Evolutionary conservation across 2,797 vertebrate species (phyloP), one percentile per base, ranked within the genome.

Genomic region (Neoniphon sammara): DNA sequence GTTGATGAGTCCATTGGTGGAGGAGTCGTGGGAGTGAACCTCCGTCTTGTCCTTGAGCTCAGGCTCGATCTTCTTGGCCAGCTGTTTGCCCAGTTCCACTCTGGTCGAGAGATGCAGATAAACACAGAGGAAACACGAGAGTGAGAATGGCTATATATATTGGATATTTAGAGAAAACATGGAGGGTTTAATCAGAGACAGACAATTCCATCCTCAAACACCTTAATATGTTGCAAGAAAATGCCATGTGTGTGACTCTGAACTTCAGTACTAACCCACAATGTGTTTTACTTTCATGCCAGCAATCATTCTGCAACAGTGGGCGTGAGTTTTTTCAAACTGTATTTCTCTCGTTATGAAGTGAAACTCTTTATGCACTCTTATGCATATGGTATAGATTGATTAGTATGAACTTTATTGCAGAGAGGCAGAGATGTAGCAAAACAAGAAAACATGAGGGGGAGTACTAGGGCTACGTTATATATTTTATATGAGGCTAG

Each of bases 51-150:
- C 94, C 20, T 95, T 94, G 76, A 99, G 94, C 78, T 99, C 98
- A 0, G 97, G 96, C 80, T 99, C 98, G 4, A 99, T 99, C 89
- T 97, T 96, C 94, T 99, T 99, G 17, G 96, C 97, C 81, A 99
- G 92, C 82, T 98, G 97, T 81, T 99, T 99, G 56, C 98, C 98
- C 77, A 99, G 95, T 80, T 99, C 97, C 46, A 99, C 98, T 53
- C 98, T 99, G 71, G 27, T 2, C 21, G 50, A 59, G 36, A 30
- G 6, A 49, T 1, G 18, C 47, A 49, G 47, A 53, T 14, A 77
- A 6, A 42, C 30, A 49, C 8, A 31, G 11, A 50, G 21, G 64
- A 25, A 70, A 15, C 12, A 44, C 15, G 52, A 59, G 1, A 60
- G 27, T 21, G 14, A 47, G 25, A 15, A 25, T 31, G 9, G 27